Conservation (phyloP, 2,113 vertebrate genomes). For the Takifugu bimaculatus region DNA sequence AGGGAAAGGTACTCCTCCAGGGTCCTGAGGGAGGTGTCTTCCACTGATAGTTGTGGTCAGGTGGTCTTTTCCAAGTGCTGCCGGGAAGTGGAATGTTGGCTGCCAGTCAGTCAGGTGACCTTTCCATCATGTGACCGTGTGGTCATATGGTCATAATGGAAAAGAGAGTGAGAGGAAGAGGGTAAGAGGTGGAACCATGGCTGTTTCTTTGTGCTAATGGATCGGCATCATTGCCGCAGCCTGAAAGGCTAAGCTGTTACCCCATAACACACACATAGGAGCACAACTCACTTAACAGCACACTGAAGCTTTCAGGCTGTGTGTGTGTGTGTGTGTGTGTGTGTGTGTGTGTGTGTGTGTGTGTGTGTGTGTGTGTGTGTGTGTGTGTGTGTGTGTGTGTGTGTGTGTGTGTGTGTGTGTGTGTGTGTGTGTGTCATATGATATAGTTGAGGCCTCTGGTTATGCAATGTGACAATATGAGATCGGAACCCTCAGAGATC, state of each 20-base stretch:
- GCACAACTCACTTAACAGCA: slow-evolving; percentile 28
- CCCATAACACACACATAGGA: slow-evolving; percentile 8
- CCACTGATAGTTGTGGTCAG: slow-evolving; percentile 49
- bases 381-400: slow-evolving; percentile 6
- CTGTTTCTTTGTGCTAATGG: slow-evolving; percentile 52
- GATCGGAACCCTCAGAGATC: slow-evolving; percentile 46
- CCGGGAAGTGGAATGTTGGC: slow-evolving; percentile 55
- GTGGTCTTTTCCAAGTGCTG: slow-evolving; percentile 63
- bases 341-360: background rate
- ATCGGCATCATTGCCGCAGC: slow-evolving; percentile 39
- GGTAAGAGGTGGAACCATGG: slow-evolving; percentile 5
- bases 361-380: slow-evolving; percentile 2
- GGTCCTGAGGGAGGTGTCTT: slow-evolving; percentile 42
- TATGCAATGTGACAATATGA: slow-evolving; percentile 54
- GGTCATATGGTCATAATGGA: slow-evolving; percentile 36
- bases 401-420: no score
- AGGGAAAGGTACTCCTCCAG: slow-evolving; percentile 34
- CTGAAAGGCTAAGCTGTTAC: slow-evolving; percentile 46
- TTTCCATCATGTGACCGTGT: slow-evolving; percentile 43
- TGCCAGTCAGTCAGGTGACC: slow-evolving; percentile 65
- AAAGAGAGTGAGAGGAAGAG: slow-evolving; percentile 4
- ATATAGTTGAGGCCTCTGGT: slow-evolving; percentile 41
- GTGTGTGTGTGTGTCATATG: slow-evolving; percentile 41
- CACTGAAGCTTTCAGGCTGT: slow-evolving; percentile 19
- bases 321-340: background rate